Evolutionary conservation across 2,888 invertebrate species (phyloP).

Genomic region (Brachylomia viminalis): DNA sequence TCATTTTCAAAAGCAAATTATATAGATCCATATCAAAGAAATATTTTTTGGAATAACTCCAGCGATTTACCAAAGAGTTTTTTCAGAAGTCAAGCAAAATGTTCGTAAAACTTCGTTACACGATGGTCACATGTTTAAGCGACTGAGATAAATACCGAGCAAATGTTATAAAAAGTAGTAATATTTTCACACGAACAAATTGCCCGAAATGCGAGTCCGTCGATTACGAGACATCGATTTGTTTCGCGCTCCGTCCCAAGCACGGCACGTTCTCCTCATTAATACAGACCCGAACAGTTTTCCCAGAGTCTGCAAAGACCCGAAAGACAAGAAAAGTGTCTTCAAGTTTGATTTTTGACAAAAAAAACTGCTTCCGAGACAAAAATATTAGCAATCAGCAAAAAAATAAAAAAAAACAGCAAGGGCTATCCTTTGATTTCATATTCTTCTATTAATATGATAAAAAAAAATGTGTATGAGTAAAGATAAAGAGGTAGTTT

Average conservation of each 20-base stretch:
- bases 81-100: background rate
- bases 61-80: background rate
- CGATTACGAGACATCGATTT: conserved; percentile 83
- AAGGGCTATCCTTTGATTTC: conserved; percentile 16
- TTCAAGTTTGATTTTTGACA: conserved; percentile 31
- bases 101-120: conserved; percentile 29
- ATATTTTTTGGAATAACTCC: background rate
- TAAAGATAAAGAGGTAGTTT: background rate
- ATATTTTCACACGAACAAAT: conserved; percentile 78
- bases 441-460: conserved; percentile 16
- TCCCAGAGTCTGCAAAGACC: conserved; percentile 65
- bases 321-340: conserved; percentile 38
- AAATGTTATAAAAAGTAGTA: conserved; percentile 66
- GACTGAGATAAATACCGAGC: conserved; percentile 57
- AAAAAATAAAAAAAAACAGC: background rate
- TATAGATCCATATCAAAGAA: background rate
- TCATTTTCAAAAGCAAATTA: no score
- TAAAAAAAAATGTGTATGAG: no score
- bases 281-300: conserved; percentile 76
- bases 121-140: conserved; percentile 35
- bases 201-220: conserved; percentile 73
- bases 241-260: conserved; percentile 74
- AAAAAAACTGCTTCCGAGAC: conserved; percentile 28
- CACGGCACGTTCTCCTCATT: conserved; percentile 79
- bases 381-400: conserved; percentile 29